Evolutionary conservation across 1,140 invertebrate genomes (phyloP).

Genomic region (Teleogryllus occipitalis): DNA sequence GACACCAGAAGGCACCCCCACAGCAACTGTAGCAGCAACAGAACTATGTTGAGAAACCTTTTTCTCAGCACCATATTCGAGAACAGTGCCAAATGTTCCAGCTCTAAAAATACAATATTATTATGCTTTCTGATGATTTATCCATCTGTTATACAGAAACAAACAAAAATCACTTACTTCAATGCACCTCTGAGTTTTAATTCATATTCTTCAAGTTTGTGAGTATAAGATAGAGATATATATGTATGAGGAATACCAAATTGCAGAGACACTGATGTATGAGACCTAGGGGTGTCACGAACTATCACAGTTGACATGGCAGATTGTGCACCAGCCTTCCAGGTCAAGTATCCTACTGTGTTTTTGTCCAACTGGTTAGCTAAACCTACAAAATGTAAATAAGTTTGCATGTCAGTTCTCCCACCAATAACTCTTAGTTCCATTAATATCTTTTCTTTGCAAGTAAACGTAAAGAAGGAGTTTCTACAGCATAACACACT

Average conservation of each 20-base stretch:
- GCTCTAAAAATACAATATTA: conserved; percentile 43
- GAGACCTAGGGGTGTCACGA: conserved; percentile 57
- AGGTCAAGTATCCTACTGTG: conserved; percentile 78
- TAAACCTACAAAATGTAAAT: conserved; percentile 47
- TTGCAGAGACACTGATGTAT: conserved; percentile 58
- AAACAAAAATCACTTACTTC: conserved; percentile 56
- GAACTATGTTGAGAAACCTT: conserved; percentile 84
- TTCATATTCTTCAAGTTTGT: conserved; percentile 68
- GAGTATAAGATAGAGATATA: conserved; percentile 62
- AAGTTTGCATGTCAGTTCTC: not conserved
- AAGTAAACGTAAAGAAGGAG: too few species aligned
- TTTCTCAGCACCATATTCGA: conserved; percentile 89
- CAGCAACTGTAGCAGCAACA: conserved; percentile 71
- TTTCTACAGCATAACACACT: too few species aligned
- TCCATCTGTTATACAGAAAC: conserved; percentile 9
- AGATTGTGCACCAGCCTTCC: conserved; percentile 61
- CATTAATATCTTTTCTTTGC: too few species aligned
- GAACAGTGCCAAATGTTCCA: conserved; percentile 75
- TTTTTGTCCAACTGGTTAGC: conserved; percentile 76
- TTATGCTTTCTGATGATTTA: not conserved
- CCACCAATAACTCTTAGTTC: too few species aligned
- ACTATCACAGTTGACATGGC: conserved; percentile 71
- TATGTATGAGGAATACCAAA: conserved; percentile 76
- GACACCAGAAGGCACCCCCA: conserved; percentile 81
- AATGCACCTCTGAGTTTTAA: conserved; percentile 63